Evolutionary conservation across 2,113 vertebrate species (phyloP), one percentile per base, ranked within the genome.

Genomic region (Pavo muticus): DNA sequence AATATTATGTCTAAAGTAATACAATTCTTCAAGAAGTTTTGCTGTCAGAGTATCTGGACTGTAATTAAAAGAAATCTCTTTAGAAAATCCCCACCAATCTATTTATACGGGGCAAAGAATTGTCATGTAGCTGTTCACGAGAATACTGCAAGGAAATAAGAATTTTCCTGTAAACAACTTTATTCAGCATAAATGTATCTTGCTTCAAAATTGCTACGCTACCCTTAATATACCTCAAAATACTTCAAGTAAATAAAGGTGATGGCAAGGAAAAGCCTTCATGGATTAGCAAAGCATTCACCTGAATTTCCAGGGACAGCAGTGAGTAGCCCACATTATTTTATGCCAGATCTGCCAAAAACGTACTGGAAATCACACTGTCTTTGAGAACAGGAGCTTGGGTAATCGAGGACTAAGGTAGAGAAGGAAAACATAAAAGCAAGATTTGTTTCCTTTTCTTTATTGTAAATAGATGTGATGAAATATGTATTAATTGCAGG

Each of bases 361-460:
- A 1, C 0, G 0, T 29, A 29, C n/a, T 74, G n/a, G 12, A 84
- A 93, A 50, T 7, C 18, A 11, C 19, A 48, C 4, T 19, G 4
- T 69, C 4, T 79, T 72, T 74, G 5, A 37, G 45, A 39, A 48
- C 24, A 56, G 56, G 86, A 84, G 12, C 13, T 92, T 44, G 71
- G 5, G 9, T 42, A 68, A 42, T 1, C 1, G 37, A n/a, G 3
- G 4, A 39, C 68, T 74, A 18, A 18, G 20, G 40, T 44, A 72
- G 11, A 90, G 52, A 64, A 6, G 5, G 14, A 79, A 94, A 84
- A 60, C 9, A 80, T 4, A 77, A 88, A 80, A 86, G 3, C 11
- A 70, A 73, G 8, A 39, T 75, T 84, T 25, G 0, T 64, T 37
- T 84, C 11, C 12, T 71, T 0, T n/a, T 61, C 27, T 75, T 74